Conservation (phyloP, 1,140 invertebrate species). For the Drosophila eugracilis region DNA sequence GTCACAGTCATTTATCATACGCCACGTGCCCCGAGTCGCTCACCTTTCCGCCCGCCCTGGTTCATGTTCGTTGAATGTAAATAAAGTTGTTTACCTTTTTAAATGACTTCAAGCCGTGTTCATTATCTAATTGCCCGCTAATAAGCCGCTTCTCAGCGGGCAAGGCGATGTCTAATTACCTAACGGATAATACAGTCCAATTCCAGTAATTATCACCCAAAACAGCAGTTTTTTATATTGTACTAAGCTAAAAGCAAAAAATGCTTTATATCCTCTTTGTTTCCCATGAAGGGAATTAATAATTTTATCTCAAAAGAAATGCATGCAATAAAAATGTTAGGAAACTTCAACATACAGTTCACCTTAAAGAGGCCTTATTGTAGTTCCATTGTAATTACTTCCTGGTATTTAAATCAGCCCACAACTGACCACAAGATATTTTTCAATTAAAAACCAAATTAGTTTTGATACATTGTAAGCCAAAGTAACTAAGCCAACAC, state of each 20-base stretch:
- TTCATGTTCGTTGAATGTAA: conserved; percentile 71
- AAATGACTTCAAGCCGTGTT: conserved; percentile 34
- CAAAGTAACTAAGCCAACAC: not conserved
- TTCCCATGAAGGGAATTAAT: too few species aligned
- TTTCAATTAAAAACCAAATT: not conserved
- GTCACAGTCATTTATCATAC: conserved; percentile 9
- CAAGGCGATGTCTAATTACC: conserved; percentile 13
- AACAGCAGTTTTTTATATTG: not conserved
- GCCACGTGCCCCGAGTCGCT: conserved; percentile 13
- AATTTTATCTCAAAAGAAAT: too few species aligned
- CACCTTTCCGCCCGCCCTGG: conserved; percentile 20
- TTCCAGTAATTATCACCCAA: too few species aligned
- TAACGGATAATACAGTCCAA: conserved; percentile 5
- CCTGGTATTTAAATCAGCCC: not conserved
- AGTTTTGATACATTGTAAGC: not conserved
- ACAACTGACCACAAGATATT: too few species aligned
- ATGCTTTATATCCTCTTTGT: too few species aligned
- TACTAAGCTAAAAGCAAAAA: conserved; percentile 1
- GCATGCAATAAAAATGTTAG: too few species aligned
- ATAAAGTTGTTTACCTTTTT: conserved; percentile 79
- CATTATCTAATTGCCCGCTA: conserved; percentile 29
- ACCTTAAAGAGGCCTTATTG: not conserved
- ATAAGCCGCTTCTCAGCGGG: conserved; percentile 3
- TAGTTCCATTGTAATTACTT: not conserved
- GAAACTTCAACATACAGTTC: not conserved